These are phyloP conservation scores for Oligia latruncula DNA, from an alignment of 2,888 invertebrate species.

Conservation along the genomic window DNA sequence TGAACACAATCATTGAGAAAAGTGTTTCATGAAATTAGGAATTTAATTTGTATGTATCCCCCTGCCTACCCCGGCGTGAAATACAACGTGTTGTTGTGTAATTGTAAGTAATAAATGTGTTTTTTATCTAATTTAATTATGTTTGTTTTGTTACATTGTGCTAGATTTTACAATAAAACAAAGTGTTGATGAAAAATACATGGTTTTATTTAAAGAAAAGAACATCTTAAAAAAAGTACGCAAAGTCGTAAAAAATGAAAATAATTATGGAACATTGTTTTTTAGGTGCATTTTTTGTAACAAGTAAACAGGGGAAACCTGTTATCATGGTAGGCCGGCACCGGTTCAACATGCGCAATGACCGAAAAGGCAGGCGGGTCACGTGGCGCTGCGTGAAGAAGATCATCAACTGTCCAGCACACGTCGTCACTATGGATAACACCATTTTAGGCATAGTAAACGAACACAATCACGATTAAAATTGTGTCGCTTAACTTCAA, in stretches of 20 bases:
- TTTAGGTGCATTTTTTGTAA: slow-evolving; percentile 35
- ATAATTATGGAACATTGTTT: too few species aligned
- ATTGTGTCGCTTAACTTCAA: too few species aligned
- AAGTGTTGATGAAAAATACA: background rate
- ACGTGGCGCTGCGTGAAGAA: slow-evolving; percentile 44
- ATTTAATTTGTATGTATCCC: background rate
- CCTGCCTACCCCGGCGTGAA: too few species aligned
- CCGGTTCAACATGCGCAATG: slow-evolving; percentile 41
- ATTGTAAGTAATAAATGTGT: background rate
- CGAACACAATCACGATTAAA: slow-evolving; percentile 41
- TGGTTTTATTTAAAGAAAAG: background rate
- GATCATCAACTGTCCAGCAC: slow-evolving; percentile 35
- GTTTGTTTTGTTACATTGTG: background rate
- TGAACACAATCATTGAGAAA: slow-evolving; percentile 31
- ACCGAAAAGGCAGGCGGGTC: slow-evolving; percentile 29
- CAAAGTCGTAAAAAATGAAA: background rate
- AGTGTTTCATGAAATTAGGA: background rate
- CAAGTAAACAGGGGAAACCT: slow-evolving; percentile 38
- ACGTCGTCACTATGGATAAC: slow-evolving; percentile 34
- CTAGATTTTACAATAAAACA: slow-evolving; percentile 5
- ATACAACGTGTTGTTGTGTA: background rate
- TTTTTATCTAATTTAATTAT: background rate
- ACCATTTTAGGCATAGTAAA: slow-evolving; percentile 14
- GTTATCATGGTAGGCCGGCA: slow-evolving; percentile 34
- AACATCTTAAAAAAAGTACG: background rate